Evolutionary conservation across 1,140 invertebrate species (phyloP), one percentile per base, ranked within the genome.

Genomic region (Temnothorax nylanderi): DNA sequence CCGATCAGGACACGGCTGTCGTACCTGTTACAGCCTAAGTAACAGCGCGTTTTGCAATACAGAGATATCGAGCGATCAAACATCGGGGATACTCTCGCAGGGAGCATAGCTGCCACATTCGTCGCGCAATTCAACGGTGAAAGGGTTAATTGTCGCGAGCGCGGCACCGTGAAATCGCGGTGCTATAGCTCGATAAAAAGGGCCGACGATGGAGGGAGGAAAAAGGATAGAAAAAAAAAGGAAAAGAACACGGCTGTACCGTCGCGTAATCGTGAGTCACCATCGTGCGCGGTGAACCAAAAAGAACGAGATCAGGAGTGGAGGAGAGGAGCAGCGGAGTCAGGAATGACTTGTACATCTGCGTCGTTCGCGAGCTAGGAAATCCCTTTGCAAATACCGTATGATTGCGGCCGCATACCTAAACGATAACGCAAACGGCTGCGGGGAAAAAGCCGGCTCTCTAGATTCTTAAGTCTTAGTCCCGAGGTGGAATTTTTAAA

Each of bases 111-210:
- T 65, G 82, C 18, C 58, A 51, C 62, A 76, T 85, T 32, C 75
- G 60, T 77, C 71, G 74, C 60, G 75, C 82, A 56, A 84, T 84
- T 84, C 54, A 84, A 65, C 74, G 60, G 74, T 85, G 74, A 85
- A 85, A 78, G 82, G 74, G 74, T 85, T 85, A 85, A 85, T 85
- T 85, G 75, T 67, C 82, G 49, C 62, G 82, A 78, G 62, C 82
- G 72, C 82, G n/a, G 72, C 58, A 85, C 82, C 82, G 74, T 78
- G 60, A 78, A 85, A 77, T 85, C 74, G 82, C 21, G 26, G 51
- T 60, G 56, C 32, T 49, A 26, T 26, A 44, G 54, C 67, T 26
- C 51, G 54, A 82, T 49, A 84, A 84, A 74, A 75, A 84, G 56
- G 69, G n/a, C 56, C 26, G 49, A 21, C 21, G 37, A 1, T 16